phyloP scores from a whole-genome alignment of 2,888 invertebrate species.

The Panorpa germanica region DNA sequence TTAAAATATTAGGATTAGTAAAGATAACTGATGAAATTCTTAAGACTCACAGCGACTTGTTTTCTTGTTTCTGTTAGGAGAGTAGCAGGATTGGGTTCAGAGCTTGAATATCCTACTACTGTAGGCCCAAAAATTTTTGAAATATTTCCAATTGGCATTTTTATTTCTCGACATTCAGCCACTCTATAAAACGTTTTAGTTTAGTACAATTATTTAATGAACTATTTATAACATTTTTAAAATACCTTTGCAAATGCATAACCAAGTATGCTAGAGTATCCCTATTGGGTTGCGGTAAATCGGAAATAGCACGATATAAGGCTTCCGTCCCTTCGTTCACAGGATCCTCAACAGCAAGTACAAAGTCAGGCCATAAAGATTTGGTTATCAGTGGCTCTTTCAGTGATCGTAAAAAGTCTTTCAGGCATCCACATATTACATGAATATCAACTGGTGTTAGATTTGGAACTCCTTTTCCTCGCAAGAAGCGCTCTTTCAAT shows the following conservation, averaged over 20 bases:
- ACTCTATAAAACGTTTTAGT: constrained; percentile 35
- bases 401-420: constrained; percentile 79
- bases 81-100: constrained; percentile 47
- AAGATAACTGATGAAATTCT: constrained; percentile 1
- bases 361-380: constrained; percentile 53
- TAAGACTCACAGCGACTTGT: constrained; percentile 41
- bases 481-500: constrained; percentile 69
- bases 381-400: constrained; percentile 79
- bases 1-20: constrained; percentile 6
- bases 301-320: constrained; percentile 56
- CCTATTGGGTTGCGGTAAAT: constrained; percentile 79
- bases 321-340: constrained; percentile 39
- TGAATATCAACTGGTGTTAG: constrained; percentile 60
- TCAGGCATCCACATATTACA: constrained; percentile 82
- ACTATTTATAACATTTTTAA: constrained; percentile 6
- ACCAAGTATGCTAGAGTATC: constrained; percentile 89
- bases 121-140: constrained; percentile 89
- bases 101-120: constrained; percentile 71
- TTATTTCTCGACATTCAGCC: constrained; percentile 61
- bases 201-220: constrained; percentile 7
- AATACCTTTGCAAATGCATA: constrained; percentile 67
- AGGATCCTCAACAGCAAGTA: constrained; percentile 24
- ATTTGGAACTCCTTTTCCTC: constrained; percentile 69
- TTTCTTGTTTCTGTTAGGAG: constrained; percentile 62
- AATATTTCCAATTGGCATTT: constrained; percentile 82